Percentiles rank a stretch among this genome's conserved stretches.
Evolutionary conservation across 2,888 invertebrate genomes (phyloP).

Genomic region (Trisateles emortualis): DNA sequence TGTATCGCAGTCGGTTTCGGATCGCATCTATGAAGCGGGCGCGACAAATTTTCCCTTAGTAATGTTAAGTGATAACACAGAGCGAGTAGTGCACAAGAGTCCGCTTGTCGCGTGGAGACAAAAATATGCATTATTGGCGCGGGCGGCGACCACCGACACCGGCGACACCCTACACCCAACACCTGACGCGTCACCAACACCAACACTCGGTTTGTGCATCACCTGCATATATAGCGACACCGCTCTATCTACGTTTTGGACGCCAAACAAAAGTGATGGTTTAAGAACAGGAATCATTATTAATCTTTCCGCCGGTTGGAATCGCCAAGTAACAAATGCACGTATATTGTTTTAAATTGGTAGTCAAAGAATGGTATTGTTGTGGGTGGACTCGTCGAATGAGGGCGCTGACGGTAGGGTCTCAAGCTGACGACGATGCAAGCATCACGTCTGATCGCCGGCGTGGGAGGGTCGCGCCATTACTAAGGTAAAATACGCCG

Average conservation of each 20-base stretch:
- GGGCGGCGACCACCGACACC: conserved; percentile 45
- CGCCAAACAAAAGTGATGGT: too few species aligned
- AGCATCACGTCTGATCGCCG: conserved; percentile 28
- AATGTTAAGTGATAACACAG: conserved; percentile 69
- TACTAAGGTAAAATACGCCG: conserved; percentile 83
- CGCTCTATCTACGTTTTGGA: too few species aligned
- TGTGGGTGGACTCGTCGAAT: background rate
- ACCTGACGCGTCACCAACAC: conserved; percentile 10
- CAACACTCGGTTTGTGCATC: too few species aligned
- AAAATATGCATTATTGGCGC: conserved; percentile 81
- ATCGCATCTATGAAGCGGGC: conserved; percentile 64
- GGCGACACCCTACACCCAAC: conserved; percentile 12
- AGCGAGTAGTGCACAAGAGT: conserved; percentile 47
- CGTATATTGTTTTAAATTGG: too few species aligned
- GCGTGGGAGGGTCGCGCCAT: conserved; percentile 62
- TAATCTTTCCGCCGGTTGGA: too few species aligned
- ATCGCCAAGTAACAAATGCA: too few species aligned
- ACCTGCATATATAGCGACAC: too few species aligned
- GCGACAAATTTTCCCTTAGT: conserved; percentile 84
- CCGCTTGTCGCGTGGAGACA: conserved; percentile 66
- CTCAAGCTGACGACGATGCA: too few species aligned
- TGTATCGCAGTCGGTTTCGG: conserved; percentile 62
- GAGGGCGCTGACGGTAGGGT: background rate
- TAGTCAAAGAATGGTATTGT: too few species aligned
- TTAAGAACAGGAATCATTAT: too few species aligned